Evolutionary conservation across 2,113 vertebrate species (phyloP).

Genomic region (Eudyptes chrysolophus): DNA sequence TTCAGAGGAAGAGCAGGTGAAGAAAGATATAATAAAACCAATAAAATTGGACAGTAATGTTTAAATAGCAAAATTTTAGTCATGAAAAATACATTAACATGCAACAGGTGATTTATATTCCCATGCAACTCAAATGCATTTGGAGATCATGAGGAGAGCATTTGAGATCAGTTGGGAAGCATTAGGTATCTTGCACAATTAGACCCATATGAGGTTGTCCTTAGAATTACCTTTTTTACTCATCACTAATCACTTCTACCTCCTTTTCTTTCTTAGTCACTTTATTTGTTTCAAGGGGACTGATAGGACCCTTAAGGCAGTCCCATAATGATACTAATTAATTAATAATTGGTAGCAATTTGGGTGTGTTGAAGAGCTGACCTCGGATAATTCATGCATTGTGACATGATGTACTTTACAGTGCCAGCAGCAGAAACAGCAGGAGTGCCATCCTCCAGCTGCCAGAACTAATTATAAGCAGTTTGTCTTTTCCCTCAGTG

Average conservation of each 20-base stretch:
- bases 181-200: not conserved
- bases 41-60: not conserved
- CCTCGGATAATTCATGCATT: conserved; percentile 50
- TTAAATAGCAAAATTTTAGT: not conserved
- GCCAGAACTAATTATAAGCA: conserved; percentile 66
- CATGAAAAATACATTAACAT: not conserved
- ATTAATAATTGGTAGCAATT: conserved; percentile 64
- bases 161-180: not conserved
- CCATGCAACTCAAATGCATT: not conserved
- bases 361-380: conserved; percentile 48
- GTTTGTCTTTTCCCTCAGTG: conserved; percentile 51
- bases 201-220: not conserved
- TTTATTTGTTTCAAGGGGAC: conserved; percentile 25
- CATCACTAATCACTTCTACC: not conserved
- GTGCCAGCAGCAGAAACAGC: conserved; percentile 66
- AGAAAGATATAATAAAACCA: not conserved
- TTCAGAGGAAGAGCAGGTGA: not conserved
- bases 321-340: conserved; percentile 54
- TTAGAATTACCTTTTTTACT: not conserved
- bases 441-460: conserved; percentile 64
- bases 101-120: not conserved
- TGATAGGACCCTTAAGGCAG: conserved; percentile 2
- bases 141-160: not conserved
- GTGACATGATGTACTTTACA: conserved; percentile 54
- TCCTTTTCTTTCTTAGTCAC: not conserved